Conservation (phyloP, 2,888 invertebrate species). For the Archips xylosteana region DNA sequence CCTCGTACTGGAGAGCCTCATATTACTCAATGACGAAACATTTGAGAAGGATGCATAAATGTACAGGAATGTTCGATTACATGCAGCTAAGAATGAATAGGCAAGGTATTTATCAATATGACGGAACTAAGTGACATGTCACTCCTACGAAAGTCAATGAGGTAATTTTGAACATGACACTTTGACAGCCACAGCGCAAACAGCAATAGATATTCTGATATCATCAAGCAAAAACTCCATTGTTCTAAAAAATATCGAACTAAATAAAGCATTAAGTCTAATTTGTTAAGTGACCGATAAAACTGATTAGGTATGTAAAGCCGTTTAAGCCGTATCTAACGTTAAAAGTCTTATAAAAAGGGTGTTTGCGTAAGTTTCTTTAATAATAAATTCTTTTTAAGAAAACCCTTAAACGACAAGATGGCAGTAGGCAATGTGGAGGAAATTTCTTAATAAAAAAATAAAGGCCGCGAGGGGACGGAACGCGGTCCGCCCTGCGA, state of each 20-base stretch:
- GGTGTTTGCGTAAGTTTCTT: slow-evolving; percentile 15
- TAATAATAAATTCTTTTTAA: slow-evolving; percentile 33
- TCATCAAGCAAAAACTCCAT: slow-evolving; percentile 17
- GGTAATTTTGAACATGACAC: slow-evolving; percentile 20
- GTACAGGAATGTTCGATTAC: slow-evolving; percentile 12
- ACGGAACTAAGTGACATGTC: slow-evolving; percentile 23
- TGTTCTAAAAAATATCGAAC: slow-evolving; percentile 1
- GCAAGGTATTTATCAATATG: slow-evolving; percentile 17
- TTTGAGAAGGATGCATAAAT: slow-evolving; percentile 36
- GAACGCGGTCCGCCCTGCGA: slow-evolving; percentile 19
- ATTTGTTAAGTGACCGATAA: slow-evolving; percentile 5
- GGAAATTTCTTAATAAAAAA: slow-evolving; percentile 32
- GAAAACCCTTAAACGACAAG: slow-evolving; percentile 22
- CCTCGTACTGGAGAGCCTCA: slow-evolving; percentile 53
- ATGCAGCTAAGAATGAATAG: slow-evolving; percentile 27
- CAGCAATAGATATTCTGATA: slow-evolving; percentile 9
- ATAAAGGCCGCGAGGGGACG: slow-evolving; percentile 31
- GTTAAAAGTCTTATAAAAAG: slow-evolving; percentile 11
- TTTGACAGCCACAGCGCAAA: slow-evolving; percentile 24
- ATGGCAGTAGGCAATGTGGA: slow-evolving; percentile 11
- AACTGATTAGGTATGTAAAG: slow-evolving; percentile 2
- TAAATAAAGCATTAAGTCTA: neutral
- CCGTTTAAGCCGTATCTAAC: slow-evolving; percentile 3
- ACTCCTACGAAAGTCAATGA: slow-evolving; percentile 5
- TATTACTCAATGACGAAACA: slow-evolving; percentile 58